Conservation (phyloP, 2,113 vertebrate genomes). For the Istiophorus platypterus region DNA sequence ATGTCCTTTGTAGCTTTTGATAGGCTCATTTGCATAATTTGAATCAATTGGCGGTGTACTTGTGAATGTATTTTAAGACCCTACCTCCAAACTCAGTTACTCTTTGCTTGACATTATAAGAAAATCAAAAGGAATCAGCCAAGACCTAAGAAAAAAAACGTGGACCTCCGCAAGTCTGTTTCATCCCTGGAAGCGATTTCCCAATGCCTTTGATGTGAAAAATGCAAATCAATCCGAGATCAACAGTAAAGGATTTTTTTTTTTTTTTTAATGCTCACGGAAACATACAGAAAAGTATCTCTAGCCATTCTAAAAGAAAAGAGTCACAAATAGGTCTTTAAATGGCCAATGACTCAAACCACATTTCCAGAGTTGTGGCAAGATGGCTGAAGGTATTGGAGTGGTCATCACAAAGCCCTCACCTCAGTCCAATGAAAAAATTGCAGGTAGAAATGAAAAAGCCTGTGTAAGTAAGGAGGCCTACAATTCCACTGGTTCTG, state of each 20-base stretch:
- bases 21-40: not conserved
- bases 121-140: no score
- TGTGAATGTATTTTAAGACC: not conserved
- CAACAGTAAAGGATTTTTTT: not conserved
- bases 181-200: not conserved
- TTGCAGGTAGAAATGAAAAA: not conserved
- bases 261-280: no score
- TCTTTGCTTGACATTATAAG: not conserved
- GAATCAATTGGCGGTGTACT: no score
- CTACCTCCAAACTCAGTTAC: not conserved
- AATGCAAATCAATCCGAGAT: not conserved
- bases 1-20: not conserved
- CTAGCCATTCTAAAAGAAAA: not conserved
- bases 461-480: not conserved
- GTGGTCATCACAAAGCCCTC: not conserved
- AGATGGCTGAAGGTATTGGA: not conserved
- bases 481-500: not conserved
- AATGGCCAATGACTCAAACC: not conserved
- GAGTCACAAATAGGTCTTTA: not conserved
- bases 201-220: not conserved
- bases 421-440: not conserved
- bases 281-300: no score
- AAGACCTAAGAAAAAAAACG: not conserved
- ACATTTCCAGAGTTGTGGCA: not conserved
- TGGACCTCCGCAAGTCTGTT: not conserved